Base-by-base conservation (phyloP, 2,888 invertebrate species). In the Eutolmus rufibarbis region DNA sequence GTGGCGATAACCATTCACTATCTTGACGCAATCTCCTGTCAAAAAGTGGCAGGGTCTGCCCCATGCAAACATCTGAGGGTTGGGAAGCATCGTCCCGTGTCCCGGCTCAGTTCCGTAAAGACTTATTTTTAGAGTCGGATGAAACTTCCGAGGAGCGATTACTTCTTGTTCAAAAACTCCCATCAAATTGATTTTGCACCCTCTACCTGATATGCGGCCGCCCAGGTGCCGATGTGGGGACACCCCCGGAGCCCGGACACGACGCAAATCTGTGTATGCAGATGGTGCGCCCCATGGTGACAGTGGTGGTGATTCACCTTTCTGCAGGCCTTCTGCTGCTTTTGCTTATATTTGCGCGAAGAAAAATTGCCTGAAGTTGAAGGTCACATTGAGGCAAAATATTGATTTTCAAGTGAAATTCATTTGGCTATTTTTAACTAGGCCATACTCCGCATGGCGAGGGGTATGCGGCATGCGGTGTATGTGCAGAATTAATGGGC, bases 351-450 rank as follows among this genome's bases (percentile, higher is more conserved):
- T 82, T 82, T 82, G 82, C 82, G 31, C 57, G 37, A 82, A 82
- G 82, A 82, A 82, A 57, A 66, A 82, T 57, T 31, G 82, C 82
- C 82, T 40, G 74, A 85, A 85, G 85, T 85, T 85, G 85, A 85
- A 85, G 85, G 85, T 46, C 85, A 85, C 85, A 85, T 74, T 85
- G 85, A 34, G 51, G 74, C 85, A 5, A 23, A 74, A 46, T 85
- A 85, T 85, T 85, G 85, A 85, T 85, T 85, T 85, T 85, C 23
- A 46, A 74, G 31, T 85, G 85, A 74, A 74, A 74, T 85, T 85
- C 56, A 82, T 82, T 82, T 56, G 28, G 82, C 82, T 82, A 82
- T 82, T 82, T 82, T 82, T 82, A 82, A 82, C 82, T 82, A 82
- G 82, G 82, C 82, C 82, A 82, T 76, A 12, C 34, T 76, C 40